Evolutionary conservation across 53 echinoderm and acorn worm species (phyloP), one percentile per base, ranked within the genome.

Genomic region (Echinometra lucunter): DNA sequence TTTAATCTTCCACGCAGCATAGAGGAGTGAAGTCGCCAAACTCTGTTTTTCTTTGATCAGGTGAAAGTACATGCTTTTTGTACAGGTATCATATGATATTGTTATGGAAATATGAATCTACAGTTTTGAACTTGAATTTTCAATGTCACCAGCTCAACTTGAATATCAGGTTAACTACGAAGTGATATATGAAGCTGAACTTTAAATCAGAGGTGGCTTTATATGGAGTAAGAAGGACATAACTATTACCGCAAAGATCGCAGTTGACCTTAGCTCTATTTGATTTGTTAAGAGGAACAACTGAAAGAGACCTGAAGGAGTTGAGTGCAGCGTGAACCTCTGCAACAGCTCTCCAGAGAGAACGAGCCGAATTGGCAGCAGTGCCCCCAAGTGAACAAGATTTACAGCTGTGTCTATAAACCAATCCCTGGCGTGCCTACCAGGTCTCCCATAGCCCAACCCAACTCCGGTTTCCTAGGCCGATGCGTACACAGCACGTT

Each of bases 381-480:
- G 38, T 91, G 91, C 91, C 66, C 67, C 91, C 91, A 45, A 67
- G 91, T 91, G 91, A 69, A 91, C 91, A 91, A 91, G 91, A 91
- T 91, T 91, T 91, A 91, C 91, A 91, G 91, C 91, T 91, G 91
- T 91, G 70, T 69, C 91, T 69, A 91, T 91, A 91, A 67, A 91
- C 63, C 66, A 66, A 44, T 66, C 91, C 91, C 91, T 69, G 37
- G 67, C 42, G 72, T 45, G 70, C 44, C 66, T 91, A 66, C 91
- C 72, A 70, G 47, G 44, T n/a, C 66, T 60, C 45, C 44, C 66
- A 40, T 21, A 63, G 91, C 91, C 91, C 91, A 25, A 13, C 66
- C 91, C 91, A 69, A 69, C 91, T 89, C 89, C 58, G 57, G 89
- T 89, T 89, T 89, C 89, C 58, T 58, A 45, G 89, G 63, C 89